These are phyloP conservation scores for Etheostoma perlongum DNA, from an alignment of 2,797 vertebrate species.

Conservation along the genomic window DNA sequence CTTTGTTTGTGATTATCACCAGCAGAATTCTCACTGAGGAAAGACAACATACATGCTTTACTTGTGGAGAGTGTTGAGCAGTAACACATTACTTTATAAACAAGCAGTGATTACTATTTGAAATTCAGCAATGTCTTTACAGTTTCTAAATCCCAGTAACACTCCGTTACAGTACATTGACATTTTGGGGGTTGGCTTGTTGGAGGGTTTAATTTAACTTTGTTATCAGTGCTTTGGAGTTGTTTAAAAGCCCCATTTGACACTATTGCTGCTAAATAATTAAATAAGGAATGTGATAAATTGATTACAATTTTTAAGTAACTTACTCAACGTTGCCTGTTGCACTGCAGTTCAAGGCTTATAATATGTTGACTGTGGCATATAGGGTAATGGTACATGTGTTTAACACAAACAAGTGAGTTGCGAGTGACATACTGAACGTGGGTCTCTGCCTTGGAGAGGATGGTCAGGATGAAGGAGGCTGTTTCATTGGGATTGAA, in stretches of 20 bases:
- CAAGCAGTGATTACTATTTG: not conserved
- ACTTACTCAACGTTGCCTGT: not conserved
- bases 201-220: too few species aligned
- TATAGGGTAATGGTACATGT: not conserved
- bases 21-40: slow-evolving; percentile 65
- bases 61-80: too few species aligned
- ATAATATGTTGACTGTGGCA: not conserved
- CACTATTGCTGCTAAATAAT: too few species aligned
- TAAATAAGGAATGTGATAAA: too few species aligned
- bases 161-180: too few species aligned
- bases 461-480: slow-evolving; percentile 78
- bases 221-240: too few species aligned
- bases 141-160: not conserved
- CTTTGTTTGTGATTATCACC: too few species aligned
- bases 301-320: too few species aligned
- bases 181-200: too few species aligned
- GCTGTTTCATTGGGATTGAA: slow-evolving; percentile 56
- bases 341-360: not conserved
- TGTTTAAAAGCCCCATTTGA: too few species aligned
- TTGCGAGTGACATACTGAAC: slow-evolving; percentile 57
- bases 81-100: too few species aligned
- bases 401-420: not conserved
- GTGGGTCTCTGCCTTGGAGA: slow-evolving; percentile 72
- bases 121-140: not conserved
- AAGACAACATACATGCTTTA: not conserved